Evolutionary conservation across 2,797 vertebrate species (phyloP), one percentile per base, ranked within the genome.

Genomic region (Delichon dasypus): DNA sequence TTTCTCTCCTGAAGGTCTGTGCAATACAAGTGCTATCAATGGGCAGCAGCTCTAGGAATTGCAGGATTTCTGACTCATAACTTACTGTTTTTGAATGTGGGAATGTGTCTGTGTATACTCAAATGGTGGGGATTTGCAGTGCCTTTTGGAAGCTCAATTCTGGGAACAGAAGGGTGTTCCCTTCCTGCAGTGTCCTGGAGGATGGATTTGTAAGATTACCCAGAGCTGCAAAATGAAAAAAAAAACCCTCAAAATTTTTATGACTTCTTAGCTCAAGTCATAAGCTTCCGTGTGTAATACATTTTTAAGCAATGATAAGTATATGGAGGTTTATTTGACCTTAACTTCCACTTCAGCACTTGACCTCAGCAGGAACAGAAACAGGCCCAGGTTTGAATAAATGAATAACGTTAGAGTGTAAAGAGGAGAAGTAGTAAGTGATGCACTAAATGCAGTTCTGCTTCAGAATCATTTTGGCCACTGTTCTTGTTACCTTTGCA

Each of bases 281-380:
- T 76, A 60, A 68, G 19, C 36, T 77, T 93, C 61, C 36, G 21
- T 30, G 9, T 71, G 26, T 54, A 71, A 36, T 57, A 27, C 3
- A 7, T 60, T 89, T 90, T 82, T 42, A 82, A 88, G 38, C 45
- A 85, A 32, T 2, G 5, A 13, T 83, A 73, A 91, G 53, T 13
- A 29, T 29, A 22, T 26, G 30, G 47, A n/a, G 40, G 15, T 94
- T 92, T 79, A 21, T 79, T 75, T 91, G 83, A 80, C 78, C 60
- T 89, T 61, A 78, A n/a, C 61, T 83, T 89, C 65, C 21, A 23
- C 68, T 67, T 75, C 4, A 8, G 73, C 14, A 4, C 16, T 87
- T 89, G 71, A 84, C 67, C 78, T 64, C 85, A 85, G n/a, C 21
- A 70, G 92, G 67, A 92, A 79, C 55, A 90, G 88, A 87, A 94